Evolutionary conservation across 2,113 vertebrate species (phyloP), one percentile per base, ranked within the genome.

Genomic region (Cavia porcellus): DNA sequence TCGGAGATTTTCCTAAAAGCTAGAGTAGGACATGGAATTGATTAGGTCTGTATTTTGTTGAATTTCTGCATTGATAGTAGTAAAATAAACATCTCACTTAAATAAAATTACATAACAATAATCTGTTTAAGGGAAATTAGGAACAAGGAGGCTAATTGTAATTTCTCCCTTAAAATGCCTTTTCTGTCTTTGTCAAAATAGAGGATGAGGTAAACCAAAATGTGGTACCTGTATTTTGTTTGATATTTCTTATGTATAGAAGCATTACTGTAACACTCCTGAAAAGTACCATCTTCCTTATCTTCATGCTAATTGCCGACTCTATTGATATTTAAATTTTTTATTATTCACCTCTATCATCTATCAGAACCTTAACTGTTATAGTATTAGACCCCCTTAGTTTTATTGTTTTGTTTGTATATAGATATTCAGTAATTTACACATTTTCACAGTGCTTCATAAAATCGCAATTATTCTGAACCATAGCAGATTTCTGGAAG

Each of bases 81-180:
- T 61, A 92, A 96, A 86, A 75, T 45, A 45, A 80, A 52, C 19
- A 64, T 52, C 28, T 95, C 2, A 79, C 88, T 92, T 79, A 89
- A 70, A 38, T 89, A 74, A 68, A 28, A 28, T 52, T 45, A 7
- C 47, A 52, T 35, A 66, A 61, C 30, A 68, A 87, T 7, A 62
- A 7, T 35, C n/a, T 81, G 45, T 59, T 24, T 61, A 77, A 92
- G 61, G 24, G 7, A 86, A 89, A 80, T 77, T 86, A 89, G 35
- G n/a, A 80, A 4, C 6, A 82, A 94, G 1, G 14, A 28, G 6
- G 3, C 61, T 90, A 72, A 86, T 59, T 64, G n/a, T 45, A 0
- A 68, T 4, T 62, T 70, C 9, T 52, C 24, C 22, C 4, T 84
- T 92, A 57, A 96, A 88, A 66, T 91, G 14, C 1, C 47, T 6